Evolutionary conservation across 2,113 vertebrate species (phyloP), one percentile per base, ranked within the genome.

Genomic region (Geothlypis trichas): DNA sequence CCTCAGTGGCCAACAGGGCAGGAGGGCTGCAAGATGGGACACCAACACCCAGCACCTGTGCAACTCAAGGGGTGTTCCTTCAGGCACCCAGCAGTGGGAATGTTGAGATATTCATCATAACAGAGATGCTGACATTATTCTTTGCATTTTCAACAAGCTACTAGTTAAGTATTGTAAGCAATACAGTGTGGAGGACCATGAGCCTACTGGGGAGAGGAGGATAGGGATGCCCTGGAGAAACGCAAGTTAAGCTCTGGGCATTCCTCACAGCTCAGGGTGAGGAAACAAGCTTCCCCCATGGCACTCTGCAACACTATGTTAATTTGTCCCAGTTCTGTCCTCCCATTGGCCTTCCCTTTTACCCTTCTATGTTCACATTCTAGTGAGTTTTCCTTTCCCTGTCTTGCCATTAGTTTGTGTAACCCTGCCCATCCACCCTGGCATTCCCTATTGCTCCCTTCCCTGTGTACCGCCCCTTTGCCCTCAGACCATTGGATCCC

Each of bases 21-120:
- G 3, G 42, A 33, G 37, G 35, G n/a, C 30, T 83, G 78, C 35
- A 30, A 44, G 33, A 4, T 39, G n/a, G 30, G 13, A 35, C 1
- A 1, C 51, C 20, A 52, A 39, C 71, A 65, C 41, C 24, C 44
- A 28, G 31, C 61, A 51, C 33, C 54, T 11, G 6, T 10, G 33
- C 46, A 47, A 47, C 47, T 79, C 21, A 0, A 8, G 3, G n/a
- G 1, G 1, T 12, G 17, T 23, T 74, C 8, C 2, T 41, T 63
- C 63, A 44, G 52, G 35, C 21, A 52, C 20, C 28, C 47, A 30
- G 59, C 26, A 51, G 61, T 24, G 17, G 15, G 42, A 73, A 41
- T 7, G 1, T 39, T 83, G 84, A 78, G 65, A 78, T 52, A 84
- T 7, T 78, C 13, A 39, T n/a, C 1, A 1, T 41, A 83, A 61